Base-by-base conservation (phyloP, 2,888 invertebrate genomes). In the Acrobasis suavella region DNA sequence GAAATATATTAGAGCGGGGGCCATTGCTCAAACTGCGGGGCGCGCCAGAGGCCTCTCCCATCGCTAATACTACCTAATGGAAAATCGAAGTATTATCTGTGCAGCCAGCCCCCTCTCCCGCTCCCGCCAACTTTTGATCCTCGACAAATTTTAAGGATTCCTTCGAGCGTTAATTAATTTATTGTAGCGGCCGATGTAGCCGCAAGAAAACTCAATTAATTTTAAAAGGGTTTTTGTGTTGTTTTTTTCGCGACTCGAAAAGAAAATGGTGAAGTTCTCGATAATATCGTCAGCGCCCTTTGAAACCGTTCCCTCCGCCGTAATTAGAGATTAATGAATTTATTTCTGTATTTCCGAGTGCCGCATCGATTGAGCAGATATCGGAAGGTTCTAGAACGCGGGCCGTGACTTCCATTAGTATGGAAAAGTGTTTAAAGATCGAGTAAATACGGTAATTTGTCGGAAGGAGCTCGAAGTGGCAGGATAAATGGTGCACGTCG, bases 211-310 rank as follows among this genome's bases (percentile, higher is more conserved):
- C 91, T 91, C 92, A 92, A 91, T 92, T 92, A 91, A 92, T 91
- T 91, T 91, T 92, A 89, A 92, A 92, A 92, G 91, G 91, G 92
- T 91, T 92, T 91, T 91, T 91, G 86, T 91, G 91, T 91, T 91
- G 85, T 88, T 89, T 90, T 90, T 89, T 83, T 80, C 78, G 74
- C 82, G 80, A 86, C 75, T 73, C 73, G 72, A 79, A 85, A 84
- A 81, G 81, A 83, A 86, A 86, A 83, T 83, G 81, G 81, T 78
- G 77, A 82, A 82, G 75, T 84, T 80, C 78, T 79, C 83, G 75
- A 86, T 86, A 84, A 83, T 83, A 84, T 83, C 81, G 81, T 72
- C 67, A 64, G 65, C 73, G 75, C 77, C 74, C 82, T 86, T 86
- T 85, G 82, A 78, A 78, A 78, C 78, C 76, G 78, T 79, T 80